These are phyloP conservation scores for Phrynocephalus versicolor DNA, from an alignment of 2,113 vertebrate species.

Conservation along the genomic window DNA sequence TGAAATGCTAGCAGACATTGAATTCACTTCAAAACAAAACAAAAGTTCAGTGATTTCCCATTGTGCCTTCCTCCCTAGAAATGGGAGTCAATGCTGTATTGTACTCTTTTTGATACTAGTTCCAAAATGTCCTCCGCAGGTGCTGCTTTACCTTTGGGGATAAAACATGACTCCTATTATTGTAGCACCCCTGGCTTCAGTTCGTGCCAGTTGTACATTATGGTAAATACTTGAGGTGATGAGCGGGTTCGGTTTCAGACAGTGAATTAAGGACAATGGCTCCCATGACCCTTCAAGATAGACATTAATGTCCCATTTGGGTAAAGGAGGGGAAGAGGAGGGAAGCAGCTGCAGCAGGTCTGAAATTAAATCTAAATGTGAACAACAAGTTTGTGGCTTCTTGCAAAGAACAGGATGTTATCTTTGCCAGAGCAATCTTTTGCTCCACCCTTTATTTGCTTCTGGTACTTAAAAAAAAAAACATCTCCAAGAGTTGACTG, in stretches of 20 bases:
- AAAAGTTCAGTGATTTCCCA: not conserved
- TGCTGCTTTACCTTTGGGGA: no score
- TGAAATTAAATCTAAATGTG: not conserved
- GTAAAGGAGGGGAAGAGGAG: not conserved
- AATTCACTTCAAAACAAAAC: not conserved
- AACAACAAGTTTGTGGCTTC: conserved; percentile 2
- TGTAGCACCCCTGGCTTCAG: not conserved
- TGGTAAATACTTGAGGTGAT: not conserved
- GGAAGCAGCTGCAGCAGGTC: not conserved
- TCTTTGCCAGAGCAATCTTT: conserved; percentile 14
- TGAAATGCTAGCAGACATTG: no score
- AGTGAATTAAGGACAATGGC: conserved; percentile 17
- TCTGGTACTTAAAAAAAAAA: not conserved
- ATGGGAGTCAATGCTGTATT: not conserved
- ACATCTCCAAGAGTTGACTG: not conserved
- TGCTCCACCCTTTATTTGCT: conserved; percentile 5
- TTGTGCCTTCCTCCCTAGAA: not conserved
- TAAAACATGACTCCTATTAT: not conserved
- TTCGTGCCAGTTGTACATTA: not conserved
- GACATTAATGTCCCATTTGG: conserved; percentile 8
- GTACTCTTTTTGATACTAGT: not conserved
- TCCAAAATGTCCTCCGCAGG: not conserved
- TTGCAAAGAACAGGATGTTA: conserved; percentile 23
- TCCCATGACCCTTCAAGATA: conserved; percentile 15
- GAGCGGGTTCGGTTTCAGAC: conserved; percentile 5